phyloP scores from a whole-genome alignment of 2,113 vertebrate genomes.

The Ciconia maguari region DNA sequence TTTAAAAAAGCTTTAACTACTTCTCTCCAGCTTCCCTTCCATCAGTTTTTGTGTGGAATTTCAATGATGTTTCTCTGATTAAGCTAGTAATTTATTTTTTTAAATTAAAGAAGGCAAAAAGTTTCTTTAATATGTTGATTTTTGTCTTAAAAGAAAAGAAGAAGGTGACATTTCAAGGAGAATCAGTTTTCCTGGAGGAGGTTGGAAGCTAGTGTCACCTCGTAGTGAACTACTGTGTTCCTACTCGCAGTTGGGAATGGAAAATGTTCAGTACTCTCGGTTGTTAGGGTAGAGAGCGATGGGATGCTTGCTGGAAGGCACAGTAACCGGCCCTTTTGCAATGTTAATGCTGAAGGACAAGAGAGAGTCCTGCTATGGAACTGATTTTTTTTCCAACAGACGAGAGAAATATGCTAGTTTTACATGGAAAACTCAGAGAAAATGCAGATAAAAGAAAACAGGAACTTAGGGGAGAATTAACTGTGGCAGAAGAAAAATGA shows the following conservation, averaged over 20 bases:
- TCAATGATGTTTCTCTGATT: neutral
- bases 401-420: neutral
- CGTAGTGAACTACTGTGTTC: neutral
- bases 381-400: neutral
- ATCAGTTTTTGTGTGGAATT: neutral
- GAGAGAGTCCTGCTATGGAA: neutral
- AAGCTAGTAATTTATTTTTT: neutral
- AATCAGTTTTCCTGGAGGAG: neutral
- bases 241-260: neutral
- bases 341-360: neutral
- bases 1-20: neutral
- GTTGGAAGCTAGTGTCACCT: neutral
- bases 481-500: neutral
- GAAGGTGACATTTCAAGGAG: neutral
- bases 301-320: neutral
- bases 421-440: neutral
- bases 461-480: neutral
- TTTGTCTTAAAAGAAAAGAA: neutral
- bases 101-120: neutral
- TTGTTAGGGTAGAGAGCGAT: neutral
- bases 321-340: neutral
- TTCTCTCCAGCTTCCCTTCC: neutral
- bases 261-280: neutral
- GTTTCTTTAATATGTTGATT: neutral
- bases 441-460: neutral